phyloP scores from a whole-genome alignment of 2,888 invertebrate species.

The Tenthredo scrophulariae region DNA sequence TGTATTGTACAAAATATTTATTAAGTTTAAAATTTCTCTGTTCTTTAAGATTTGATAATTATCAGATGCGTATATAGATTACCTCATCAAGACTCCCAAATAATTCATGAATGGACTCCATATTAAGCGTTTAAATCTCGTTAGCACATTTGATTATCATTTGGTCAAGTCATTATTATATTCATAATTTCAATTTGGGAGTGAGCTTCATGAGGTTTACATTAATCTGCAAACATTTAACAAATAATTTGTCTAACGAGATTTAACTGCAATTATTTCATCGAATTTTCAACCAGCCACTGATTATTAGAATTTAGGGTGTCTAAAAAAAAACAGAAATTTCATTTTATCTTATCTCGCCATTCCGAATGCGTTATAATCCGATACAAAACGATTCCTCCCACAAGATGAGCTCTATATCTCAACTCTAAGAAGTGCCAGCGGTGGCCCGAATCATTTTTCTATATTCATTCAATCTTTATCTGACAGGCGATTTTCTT shows the following conservation, averaged over 20 bases:
- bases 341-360: not conserved
- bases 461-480: not conserved
- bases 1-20: not conserved
- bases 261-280: slow-evolving; percentile 75
- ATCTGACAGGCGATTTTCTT: not conserved
- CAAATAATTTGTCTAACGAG: slow-evolving; percentile 74
- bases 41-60: slow-evolving; percentile 53
- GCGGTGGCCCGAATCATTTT: not conserved
- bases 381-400: not conserved
- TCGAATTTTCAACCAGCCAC: slow-evolving; percentile 28
- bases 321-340: not conserved
- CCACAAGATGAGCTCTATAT: not conserved
- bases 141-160: slow-evolving; percentile 66
- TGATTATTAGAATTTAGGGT: not conserved
- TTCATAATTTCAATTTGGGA: slow-evolving; percentile 73
- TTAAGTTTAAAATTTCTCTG: slow-evolving; percentile 44
- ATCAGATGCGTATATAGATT: slow-evolving; percentile 52
- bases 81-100: slow-evolving; percentile 78
- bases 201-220: slow-evolving; percentile 77
- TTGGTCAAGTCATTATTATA: slow-evolving; percentile 33
- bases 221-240: slow-evolving; percentile 60
- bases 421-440: not conserved
- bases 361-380: not conserved
- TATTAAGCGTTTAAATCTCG: slow-evolving; percentile 76
- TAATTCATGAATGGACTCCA: slow-evolving; percentile 75